These are phyloP conservation scores for Diphyllodes magnificus DNA, from an alignment of 2,113 vertebrate species.

Conservation along the genomic window DNA sequence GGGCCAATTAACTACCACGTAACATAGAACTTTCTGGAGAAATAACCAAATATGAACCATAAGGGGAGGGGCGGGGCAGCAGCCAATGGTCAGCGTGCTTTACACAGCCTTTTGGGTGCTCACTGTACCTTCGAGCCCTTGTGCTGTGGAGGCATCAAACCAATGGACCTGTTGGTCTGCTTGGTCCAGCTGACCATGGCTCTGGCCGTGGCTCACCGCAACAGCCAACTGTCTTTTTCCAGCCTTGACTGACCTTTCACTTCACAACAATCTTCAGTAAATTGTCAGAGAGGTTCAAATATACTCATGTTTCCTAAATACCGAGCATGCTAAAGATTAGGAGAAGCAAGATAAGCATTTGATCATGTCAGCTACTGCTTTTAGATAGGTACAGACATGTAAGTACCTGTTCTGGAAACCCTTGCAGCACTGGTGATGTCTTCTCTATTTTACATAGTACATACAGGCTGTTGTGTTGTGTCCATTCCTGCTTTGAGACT, in stretches of 20 bases:
- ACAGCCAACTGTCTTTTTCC: background rate
- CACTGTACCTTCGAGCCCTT: too few relatives aligned
- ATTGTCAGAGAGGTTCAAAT: background rate
- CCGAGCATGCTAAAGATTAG: background rate
- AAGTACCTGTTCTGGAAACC: background rate
- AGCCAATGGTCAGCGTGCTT: too few relatives aligned
- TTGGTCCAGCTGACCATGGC: too few relatives aligned
- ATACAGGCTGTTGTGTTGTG: background rate
- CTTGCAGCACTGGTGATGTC: background rate
- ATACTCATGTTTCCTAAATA: background rate
- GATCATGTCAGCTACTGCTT: background rate
- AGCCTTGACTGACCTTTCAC: background rate
- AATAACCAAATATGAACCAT: too few relatives aligned
- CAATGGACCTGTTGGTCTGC: too few relatives aligned
- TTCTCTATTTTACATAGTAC: background rate
- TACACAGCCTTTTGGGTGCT: too few relatives aligned
- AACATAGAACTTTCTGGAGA: too few relatives aligned
- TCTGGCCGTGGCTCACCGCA: too few relatives aligned
- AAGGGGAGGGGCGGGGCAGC: too few relatives aligned
- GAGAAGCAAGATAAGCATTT: background rate
- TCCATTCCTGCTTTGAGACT: background rate
- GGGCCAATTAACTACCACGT: too few relatives aligned
- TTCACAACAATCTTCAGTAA: background rate
- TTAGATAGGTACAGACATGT: background rate
- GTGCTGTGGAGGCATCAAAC: too few relatives aligned